Evolutionary conservation across 2,113 vertebrate species (phyloP), one percentile per base, ranked within the genome.

Genomic region (Blennius ocellaris): DNA sequence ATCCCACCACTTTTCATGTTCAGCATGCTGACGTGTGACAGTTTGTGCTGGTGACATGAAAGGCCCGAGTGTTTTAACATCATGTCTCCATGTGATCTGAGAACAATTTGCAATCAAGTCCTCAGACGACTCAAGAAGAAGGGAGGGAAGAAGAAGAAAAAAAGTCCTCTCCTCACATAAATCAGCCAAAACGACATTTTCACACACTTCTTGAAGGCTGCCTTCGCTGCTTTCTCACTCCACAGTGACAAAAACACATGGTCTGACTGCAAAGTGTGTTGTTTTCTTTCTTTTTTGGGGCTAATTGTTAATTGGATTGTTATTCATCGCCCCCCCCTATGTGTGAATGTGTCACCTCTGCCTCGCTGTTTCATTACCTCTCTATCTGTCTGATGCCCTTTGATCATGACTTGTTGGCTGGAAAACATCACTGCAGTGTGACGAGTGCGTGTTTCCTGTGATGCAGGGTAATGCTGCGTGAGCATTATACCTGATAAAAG

Each of bases 231-330:
- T 30, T 30, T 30, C 21, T 30, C 21, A 30, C 21, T 30, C 21
- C 21, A 10, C 41, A 10, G 43, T 12, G 68, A 57, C 44, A 55
- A 36, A 84, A 84, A 55, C 77, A 72, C 53, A 21, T 37, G 60
- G 30, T 10, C 51, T 1, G 14, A 61, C 49, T 52, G 52, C 41
- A 39, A 39, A 52, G 30, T 6, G 3, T 69, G 67, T 80, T 81
- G 69, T 69, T 73, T 30, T 30, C 21, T 30, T 30, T 30, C 4
- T 69, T 73, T 81, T 72, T 84, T 68, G 50, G 11, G 38, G 69
- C 69, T 80, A 55, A 78, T 78, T 67, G 84, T 82, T 85, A 87
- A 89, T 88, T 89, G 80, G 82, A 84, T 91, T 90, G 86, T 85
- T 84, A 74, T 89, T 87, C 74, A 65, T 89, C 78, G 82, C 76